Evolutionary conservation across 2,888 invertebrate species (phyloP).

Genomic region (Coecobrya sp.): DNA sequence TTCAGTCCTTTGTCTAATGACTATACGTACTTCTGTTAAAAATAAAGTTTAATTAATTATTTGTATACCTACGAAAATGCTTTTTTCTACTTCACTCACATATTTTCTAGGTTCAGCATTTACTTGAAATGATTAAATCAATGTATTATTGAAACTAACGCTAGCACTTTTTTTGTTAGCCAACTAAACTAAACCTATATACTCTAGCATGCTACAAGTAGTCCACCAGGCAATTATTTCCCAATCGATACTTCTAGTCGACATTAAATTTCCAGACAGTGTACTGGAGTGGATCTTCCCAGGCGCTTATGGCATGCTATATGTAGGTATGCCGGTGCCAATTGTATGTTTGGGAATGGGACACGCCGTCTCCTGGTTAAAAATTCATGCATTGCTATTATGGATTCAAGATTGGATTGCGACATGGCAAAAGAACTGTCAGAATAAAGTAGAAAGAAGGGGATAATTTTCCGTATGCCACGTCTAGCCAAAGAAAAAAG

Average conservation of each 20-base stretch:
- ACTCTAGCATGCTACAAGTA: not conserved
- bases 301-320: not conserved
- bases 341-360: not conserved
- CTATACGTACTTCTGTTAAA: not conserved
- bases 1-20: not conserved
- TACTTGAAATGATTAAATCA: not conserved
- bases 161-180: no score
- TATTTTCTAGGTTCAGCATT: not conserved
- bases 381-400: not conserved
- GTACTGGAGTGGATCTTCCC: not conserved
- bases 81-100: not conserved
- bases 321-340: not conserved
- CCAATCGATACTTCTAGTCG: not conserved
- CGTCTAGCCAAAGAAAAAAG: no score
- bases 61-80: not conserved
- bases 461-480: no score
- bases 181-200: not conserved
- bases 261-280: not conserved
- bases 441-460: not conserved
- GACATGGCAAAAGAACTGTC: not conserved
- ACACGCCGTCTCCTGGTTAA: not conserved
- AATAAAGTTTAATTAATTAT: not conserved
- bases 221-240: constrained; percentile 7
- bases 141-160: not conserved
- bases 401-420: no score